phyloP scores from a whole-genome alignment of 2,113 vertebrate species.

The Percopsis transmontana region DNA sequence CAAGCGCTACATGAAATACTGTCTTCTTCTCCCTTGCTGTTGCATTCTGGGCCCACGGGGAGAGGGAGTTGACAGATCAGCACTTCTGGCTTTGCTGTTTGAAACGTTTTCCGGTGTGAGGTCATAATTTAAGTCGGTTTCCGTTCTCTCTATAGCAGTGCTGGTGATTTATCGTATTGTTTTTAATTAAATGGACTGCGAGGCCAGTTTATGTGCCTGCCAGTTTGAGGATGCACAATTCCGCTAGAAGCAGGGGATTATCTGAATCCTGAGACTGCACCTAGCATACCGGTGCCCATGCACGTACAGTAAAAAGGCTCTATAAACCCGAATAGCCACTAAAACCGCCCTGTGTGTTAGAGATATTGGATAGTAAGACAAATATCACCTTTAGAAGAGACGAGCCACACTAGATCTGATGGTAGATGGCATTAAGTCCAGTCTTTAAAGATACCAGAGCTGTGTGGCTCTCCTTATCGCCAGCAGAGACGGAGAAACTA shows the following conservation, averaged over 20 bases:
- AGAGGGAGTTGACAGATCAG: constrained; percentile 62
- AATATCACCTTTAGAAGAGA: constrained; percentile 56
- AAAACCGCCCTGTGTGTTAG: constrained; percentile 51
- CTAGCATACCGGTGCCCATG: constrained; percentile 7
- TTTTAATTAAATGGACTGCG: constrained; percentile 79
- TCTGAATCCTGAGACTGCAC: constrained; percentile 63
- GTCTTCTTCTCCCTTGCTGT: constrained; percentile 16
- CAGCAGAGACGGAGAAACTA: too few relatives aligned
- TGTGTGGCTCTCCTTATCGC: too few relatives aligned
- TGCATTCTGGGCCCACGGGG: constrained; percentile 23
- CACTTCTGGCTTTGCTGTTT: constrained; percentile 35
- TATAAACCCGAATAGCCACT: constrained; percentile 58
- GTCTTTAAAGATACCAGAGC: constrained; percentile 22
- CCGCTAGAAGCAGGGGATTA: constrained; percentile 57
- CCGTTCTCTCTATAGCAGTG: constrained; percentile 59
- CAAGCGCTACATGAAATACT: constrained; percentile 34
- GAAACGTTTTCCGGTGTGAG: constrained; percentile 59
- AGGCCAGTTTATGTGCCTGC: constrained; percentile 60
- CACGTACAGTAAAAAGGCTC: constrained; percentile 52
- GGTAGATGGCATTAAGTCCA: constrained; percentile 19
- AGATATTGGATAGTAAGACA: constrained; percentile 57
- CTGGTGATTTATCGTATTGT: constrained; percentile 77
- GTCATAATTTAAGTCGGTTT: constrained; percentile 71
- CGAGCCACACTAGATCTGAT: constrained; percentile 30
- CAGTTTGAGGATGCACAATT: constrained; percentile 65